Base-by-base conservation (phyloP, 2,888 invertebrate species). In the Glaucopsyche alexis region DNA sequence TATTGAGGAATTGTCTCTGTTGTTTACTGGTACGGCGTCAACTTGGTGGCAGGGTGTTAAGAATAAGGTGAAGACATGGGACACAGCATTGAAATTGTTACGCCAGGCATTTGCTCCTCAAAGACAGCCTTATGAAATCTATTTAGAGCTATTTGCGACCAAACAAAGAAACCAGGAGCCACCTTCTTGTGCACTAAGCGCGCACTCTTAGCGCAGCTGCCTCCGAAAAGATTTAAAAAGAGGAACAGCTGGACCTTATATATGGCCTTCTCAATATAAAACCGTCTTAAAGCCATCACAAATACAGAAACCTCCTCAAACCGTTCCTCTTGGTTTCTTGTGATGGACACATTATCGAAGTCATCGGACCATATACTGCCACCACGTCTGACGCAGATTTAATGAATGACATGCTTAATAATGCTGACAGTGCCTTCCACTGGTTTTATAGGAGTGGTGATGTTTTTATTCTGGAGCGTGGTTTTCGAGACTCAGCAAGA, bases 221-320 rank as follows among this genome's bases (percentile, higher is more conserved):
- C 13, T n/a, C 49, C 49, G n/a, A 49, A 49, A 49, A 49, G 6
- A 13, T 49, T 14, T 14, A 49, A 49, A 49, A 49, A n/a, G 49
- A 14, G 49, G 49, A 49, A 14, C 14, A n/a, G 14, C 49, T 49
- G n/a, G 49, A 49, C 49, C n/a, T 11, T 4, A 11, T 49, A 14
- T 49, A 49, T 49, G 49, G 49, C n/a, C 14, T 49, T 2, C n/a
- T 49, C n/a, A n/a, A 49, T 14, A 49, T 49, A 14, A n/a, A n/a
- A n/a, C n/a, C n/a, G 47, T 72, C 47, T 67, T 67, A 9, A 55
- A 71, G 49, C 52, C 55, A 52, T 74, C 19, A 67, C 66, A 13
- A 71, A 67, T 1, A 55, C 45, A 13, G 74, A 71, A 67, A 71
- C 67, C 67, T 74, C 66, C 55, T 55, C n/a, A 55, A 71, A 55